Conservation (phyloP, 2,113 vertebrate genomes). For the Mormoops blainvillei region DNA sequence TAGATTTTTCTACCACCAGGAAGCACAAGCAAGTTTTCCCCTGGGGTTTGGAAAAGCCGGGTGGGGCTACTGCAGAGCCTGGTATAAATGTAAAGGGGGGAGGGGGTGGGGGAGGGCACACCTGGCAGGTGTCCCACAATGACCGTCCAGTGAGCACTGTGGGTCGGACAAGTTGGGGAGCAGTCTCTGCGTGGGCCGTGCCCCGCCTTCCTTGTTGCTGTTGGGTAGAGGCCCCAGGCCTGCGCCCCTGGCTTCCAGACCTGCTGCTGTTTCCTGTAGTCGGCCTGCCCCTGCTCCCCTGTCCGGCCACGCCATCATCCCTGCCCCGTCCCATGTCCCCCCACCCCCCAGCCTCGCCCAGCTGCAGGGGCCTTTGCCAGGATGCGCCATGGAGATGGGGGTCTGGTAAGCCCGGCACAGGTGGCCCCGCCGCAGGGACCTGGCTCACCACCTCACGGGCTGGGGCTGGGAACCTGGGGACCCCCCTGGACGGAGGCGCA, state of each 20-base stretch:
- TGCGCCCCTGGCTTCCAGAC: background rate
- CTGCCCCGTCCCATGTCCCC: too few species aligned
- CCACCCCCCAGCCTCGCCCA: background rate
- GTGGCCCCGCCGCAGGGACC: fast-evolving
- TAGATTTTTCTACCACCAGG: fast-evolving
- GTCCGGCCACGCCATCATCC: fast-evolving
- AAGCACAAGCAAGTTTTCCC: fast-evolving
- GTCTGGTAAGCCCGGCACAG: background rate
- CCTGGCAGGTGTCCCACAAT: too few species aligned
- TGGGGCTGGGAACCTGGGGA: fast-evolving
- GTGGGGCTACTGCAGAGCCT: fast-evolving
- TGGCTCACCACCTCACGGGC: fast-evolving
- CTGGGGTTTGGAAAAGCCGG: fast-evolving
- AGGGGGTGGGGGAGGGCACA: too few species aligned
- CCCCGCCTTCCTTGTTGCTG: background rate
- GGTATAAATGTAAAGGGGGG: fast-evolving
- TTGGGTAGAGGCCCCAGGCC: background rate
- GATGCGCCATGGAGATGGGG: fast-evolving
- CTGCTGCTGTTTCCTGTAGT: fast-evolving
- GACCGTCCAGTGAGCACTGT: fast-evolving
- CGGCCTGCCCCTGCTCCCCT: fast-evolving
- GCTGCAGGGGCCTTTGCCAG: too few species aligned
- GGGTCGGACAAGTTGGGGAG: fast-evolving
- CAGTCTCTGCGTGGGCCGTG: background rate
- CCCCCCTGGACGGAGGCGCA: fast-evolving